Evolutionary conservation across 2,797 vertebrate species (phyloP), one percentile per base, ranked within the genome.

Genomic region (Chaenodraco wilsoni): DNA sequence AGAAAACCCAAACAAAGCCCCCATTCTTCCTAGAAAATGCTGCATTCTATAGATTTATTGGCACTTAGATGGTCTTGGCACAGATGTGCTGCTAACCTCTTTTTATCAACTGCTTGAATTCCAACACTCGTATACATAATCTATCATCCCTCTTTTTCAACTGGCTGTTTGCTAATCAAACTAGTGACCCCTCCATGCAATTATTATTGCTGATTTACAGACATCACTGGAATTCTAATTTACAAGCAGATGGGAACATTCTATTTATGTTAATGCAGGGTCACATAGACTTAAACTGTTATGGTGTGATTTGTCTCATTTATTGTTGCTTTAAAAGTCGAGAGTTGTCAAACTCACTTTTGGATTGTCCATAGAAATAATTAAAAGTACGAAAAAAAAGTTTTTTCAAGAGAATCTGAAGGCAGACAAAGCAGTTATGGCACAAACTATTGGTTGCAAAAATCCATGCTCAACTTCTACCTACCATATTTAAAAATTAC

Each of bases 1-100:
- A 37, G 33, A 37, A 37, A 37, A 37, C 63, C 45, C 17, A 58
- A 52, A 74, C 21, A 44, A 37, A 68, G 4, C n/a, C 43, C 37
- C 10, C 9, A 10, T n/a, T 57, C n/a, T n/a, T 57, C 16, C 0
- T 5, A 27, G 19, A 49, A 7, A 9, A 37, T 37, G 8, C 33
- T 37, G 7, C 33, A 37, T 37, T 37, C 8, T 37, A 37, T 9
- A 37, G 33, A 37, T 37, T 37, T 37, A 8, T 9, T 37, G 33
- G 33, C 33, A 37, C 33, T 37, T 6, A 37, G 33, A 37, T 37
- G 7, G 5, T 37, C 33, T 37, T 37, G 33, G 33, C 33, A 37
- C 33, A 37, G 5, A 37, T 37, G 33, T 37, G 7, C 33, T 37
- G 33, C 33, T 37, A 37, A 37, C 33, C 7, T 37, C 33, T 37